phyloP scores from a whole-genome alignment of 2,888 invertebrate genomes.

The Caenorhabditis macrosperma region DNA sequence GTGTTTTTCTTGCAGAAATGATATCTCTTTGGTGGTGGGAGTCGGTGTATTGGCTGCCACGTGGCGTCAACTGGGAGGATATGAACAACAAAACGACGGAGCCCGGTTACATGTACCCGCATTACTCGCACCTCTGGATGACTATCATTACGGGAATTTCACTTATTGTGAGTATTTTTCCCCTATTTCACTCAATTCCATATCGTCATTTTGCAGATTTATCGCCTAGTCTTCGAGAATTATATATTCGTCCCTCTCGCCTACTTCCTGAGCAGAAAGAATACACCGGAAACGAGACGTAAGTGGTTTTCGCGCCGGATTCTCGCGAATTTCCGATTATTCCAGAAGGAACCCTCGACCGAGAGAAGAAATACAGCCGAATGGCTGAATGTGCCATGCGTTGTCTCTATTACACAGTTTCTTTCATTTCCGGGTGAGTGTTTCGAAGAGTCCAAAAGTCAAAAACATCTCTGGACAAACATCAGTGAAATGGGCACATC shows the following conservation, averaged over 20 bases:
- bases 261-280: constrained; percentile 55
- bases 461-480: background rate
- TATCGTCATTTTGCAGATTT: constrained; percentile 17
- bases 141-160: constrained; percentile 64
- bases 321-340: background rate
- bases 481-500: background rate
- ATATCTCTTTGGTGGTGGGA: constrained; percentile 62
- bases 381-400: constrained; percentile 79
- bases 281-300: constrained; percentile 55
- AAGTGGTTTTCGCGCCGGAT: background rate
- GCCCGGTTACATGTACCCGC: constrained; percentile 65
- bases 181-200: background rate
- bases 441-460: background rate
- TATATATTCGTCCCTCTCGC: constrained; percentile 53
- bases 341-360: constrained; percentile 61
- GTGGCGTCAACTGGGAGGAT: constrained; percentile 73
- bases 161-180: constrained; percentile 59
- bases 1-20: constrained; percentile 52
- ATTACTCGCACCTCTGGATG: constrained; percentile 68
- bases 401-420: constrained; percentile 71
- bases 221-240: constrained; percentile 58
- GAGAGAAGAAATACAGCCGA: constrained; percentile 74
- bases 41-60: constrained; percentile 76
- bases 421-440: constrained; percentile 69
- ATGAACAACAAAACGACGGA: constrained; percentile 63